phyloP scores from a whole-genome alignment of 2,888 invertebrate species.

The Oscheius sp. region DNA sequence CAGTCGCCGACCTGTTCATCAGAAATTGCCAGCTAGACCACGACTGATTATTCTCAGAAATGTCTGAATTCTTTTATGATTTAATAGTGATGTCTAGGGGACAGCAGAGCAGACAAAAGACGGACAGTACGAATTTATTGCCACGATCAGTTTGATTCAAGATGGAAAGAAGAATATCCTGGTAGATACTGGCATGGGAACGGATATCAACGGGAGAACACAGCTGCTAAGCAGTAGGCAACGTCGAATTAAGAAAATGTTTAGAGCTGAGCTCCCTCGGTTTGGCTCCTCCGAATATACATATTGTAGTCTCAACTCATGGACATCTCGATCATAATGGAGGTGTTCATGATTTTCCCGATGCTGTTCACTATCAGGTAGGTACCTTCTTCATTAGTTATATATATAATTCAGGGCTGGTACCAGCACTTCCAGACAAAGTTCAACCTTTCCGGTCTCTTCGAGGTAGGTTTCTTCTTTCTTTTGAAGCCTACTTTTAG shows the following conservation, averaged over 20 bases:
- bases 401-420: slow-evolving; percentile 36
- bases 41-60: slow-evolving; percentile 36
- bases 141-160: slow-evolving; percentile 64
- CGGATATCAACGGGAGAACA: slow-evolving; percentile 67
- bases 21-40: slow-evolving; percentile 30
- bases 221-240: slow-evolving; percentile 57
- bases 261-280: slow-evolving; percentile 47
- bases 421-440: slow-evolving; percentile 56
- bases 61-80: slow-evolving; percentile 10
- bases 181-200: slow-evolving; percentile 67
- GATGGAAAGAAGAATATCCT: slow-evolving; percentile 61
- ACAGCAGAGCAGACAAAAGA: slow-evolving; percentile 61
- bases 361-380: slow-evolving; percentile 55
- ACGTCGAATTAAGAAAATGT: background rate
- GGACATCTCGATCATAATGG: slow-evolving; percentile 67
- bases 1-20: slow-evolving; percentile 26
- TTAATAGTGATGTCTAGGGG: slow-evolving; percentile 51
- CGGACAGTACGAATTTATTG: slow-evolving; percentile 62
- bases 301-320: slow-evolving; percentile 67
- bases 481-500: background rate
- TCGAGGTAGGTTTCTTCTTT: slow-evolving; percentile 37
- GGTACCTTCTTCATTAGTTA: background rate
- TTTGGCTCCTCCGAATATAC: slow-evolving; percentile 59
- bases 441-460: slow-evolving; percentile 61
- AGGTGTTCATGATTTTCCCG: slow-evolving; percentile 56